Base-by-base conservation (phyloP, 1,140 invertebrate genomes). In the Zaprionus camerounensis region DNA sequence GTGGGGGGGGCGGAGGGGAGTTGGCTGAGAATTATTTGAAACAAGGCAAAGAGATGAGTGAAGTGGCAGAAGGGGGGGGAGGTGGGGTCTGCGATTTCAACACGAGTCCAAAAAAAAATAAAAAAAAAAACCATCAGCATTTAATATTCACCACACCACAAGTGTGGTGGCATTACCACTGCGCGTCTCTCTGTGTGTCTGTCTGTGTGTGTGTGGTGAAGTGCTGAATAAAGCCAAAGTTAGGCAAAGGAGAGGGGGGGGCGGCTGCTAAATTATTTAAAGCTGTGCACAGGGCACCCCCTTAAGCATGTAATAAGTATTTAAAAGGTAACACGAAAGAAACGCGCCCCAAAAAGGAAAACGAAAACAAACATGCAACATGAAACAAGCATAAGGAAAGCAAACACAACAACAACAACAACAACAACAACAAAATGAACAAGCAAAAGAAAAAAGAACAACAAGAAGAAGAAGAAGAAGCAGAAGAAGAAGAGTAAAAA, bases 181-280 rank as follows among this genome's bases (percentile, higher is more conserved):
- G n/a, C n/a, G n/a, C n/a, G n/a, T n/a, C n/a, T n/a, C n/a, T n/a
- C n/a, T n/a, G n/a, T n/a, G n/a, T n/a, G n/a, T 26, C 31, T 41
- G 20, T 55, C 24, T 11, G 13, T n/a, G 28, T 20, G 44, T 7
- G 9, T 5, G 24, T 24, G 13, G n/a, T 13, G 36, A 28, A 15
- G 24, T 26, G 24, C 24, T 26, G 24, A 0, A n/a, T 13, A 38
- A 13, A 13, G 36, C 1, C 13, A 2, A 15, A 15, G n/a, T 34
- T 34, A 2, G n/a, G 6, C 6, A 46, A 28, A 2, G 26, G 12
- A 1, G 20, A 20, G 20, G 41, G 6, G 15, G 20, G 20, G 13
- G 28, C 1, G 3, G 3, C 9, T 22, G 76, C 49, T 87, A 83
- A 87, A 83, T 87, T 88, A 87, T 87, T 87, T 87, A 87, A 87